Base-by-base conservation (phyloP, 1,140 invertebrate species). In the Diploscapter pachys region DNA sequence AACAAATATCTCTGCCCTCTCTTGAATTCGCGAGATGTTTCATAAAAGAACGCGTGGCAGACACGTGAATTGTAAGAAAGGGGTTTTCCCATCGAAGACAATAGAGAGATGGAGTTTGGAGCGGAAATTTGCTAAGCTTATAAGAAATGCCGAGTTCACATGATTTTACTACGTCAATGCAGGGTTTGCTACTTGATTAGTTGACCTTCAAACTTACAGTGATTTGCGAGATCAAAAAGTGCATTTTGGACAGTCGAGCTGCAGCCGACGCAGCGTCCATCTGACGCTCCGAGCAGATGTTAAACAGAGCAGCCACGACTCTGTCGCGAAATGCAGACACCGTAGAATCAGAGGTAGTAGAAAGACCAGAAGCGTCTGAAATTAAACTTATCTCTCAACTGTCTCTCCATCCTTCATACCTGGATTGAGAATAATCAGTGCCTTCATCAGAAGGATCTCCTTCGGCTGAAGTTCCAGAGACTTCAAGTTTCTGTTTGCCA, bases 151-250 rank as follows among this genome's bases (percentile, higher is more conserved):
- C 0, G 31, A 31, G 31, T 31, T 31, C 31, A 31, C 31, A 31
- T 31, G 31, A 31, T 31, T 31, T 31, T 31, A 31, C 31, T 31
- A 31, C 31, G 31, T 31, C 31, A 31, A 31, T 31, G 31, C 31
- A 31, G 31, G 31, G 31, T 31, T 31, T 31, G 31, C 31, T 31
- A 31, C 31, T 31, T 31, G 31, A 31, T 31, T 31, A 31, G 31
- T 31, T 31, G 31, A 1, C 31, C 31, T 31, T 31, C 31, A 31
- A 31, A 70, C 74, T 79, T 62, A 82, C 80, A 52, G 78, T 72
- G 64, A 82, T 59, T 69, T 82, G 82, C 57, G 81, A 79, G 54
- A 82, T 73, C 49, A 82, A 72, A 63, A 84, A 82, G 9, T 83
- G 65, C 5, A 83, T 71, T 57, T 80, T 77, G 8, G 81, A 76